These are phyloP conservation scores for Lasioglossum figueresi DNA, from an alignment of 2,888 invertebrate genomes.

Conservation along the genomic window DNA sequence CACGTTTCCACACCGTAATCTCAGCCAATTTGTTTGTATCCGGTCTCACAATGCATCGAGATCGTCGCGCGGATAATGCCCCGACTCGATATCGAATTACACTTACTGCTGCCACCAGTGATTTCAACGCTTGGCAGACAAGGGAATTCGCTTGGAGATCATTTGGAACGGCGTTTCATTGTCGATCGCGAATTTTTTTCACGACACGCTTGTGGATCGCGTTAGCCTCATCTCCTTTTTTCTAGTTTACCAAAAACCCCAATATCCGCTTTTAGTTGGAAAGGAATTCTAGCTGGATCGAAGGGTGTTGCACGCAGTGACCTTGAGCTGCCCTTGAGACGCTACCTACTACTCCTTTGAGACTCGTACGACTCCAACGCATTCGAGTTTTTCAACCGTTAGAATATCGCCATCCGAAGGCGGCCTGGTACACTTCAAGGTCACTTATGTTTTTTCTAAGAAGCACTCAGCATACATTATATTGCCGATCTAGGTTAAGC, in stretches of 20 bases:
- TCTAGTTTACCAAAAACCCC: background rate
- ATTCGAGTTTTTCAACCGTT: background rate
- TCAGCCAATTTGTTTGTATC: slow-evolving; percentile 31
- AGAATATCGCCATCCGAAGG: background rate
- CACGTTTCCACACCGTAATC: slow-evolving; percentile 11
- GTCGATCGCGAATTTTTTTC: background rate
- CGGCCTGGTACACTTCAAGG: background rate
- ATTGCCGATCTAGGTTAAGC: background rate
- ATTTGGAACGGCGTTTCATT: background rate
- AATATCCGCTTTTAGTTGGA: background rate
- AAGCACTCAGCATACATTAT: slow-evolving; percentile 13
- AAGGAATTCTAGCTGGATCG: background rate
- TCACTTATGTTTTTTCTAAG: slow-evolving; percentile 12
- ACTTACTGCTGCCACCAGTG: slow-evolving; percentile 15
- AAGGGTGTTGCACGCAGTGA: background rate
- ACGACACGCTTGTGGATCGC: background rate
- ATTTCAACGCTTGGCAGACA: background rate
- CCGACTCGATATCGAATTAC: slow-evolving; percentile 28
- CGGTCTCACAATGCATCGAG: slow-evolving; percentile 26
- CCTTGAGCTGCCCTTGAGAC: slow-evolving; percentile 19
- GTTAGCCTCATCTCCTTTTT: background rate
- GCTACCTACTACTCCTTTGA: slow-evolving; percentile 7
- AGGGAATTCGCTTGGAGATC: background rate
- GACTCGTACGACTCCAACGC: background rate
- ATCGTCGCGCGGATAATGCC: slow-evolving; percentile 33